Conservation (phyloP, 2,888 invertebrate species). For the Euzophera pinguis region DNA sequence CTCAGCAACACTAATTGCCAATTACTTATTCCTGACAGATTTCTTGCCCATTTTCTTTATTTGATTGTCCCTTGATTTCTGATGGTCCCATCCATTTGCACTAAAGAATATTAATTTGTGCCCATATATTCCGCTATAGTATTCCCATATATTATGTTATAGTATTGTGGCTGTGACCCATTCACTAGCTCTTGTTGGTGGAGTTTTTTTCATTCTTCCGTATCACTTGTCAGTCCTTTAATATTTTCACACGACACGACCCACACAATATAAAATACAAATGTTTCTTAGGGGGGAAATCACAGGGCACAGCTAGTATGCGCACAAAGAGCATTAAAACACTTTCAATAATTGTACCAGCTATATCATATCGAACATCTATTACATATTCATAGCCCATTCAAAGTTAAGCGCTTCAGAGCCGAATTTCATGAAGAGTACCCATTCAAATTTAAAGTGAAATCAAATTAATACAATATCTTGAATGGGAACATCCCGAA, state of each 20-base stretch:
- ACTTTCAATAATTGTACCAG: background rate
- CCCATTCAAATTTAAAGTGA: background rate
- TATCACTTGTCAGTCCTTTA: too few relatives aligned
- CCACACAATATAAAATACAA: too few relatives aligned
- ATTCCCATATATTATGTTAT: too few relatives aligned
- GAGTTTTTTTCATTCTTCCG: too few relatives aligned
- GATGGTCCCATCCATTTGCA: background rate
- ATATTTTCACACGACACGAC: too few relatives aligned
- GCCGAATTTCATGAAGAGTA: background rate
- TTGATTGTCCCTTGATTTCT: background rate
- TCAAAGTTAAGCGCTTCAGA: background rate
- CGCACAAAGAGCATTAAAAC: background rate
- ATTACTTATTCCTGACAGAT: constrained; percentile 5
- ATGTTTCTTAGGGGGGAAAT: too few relatives aligned
- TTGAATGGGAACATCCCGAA: background rate
- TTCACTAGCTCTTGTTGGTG: too few relatives aligned
- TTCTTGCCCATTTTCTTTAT: background rate
- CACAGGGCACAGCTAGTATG: too few relatives aligned
- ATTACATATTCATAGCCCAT: background rate
- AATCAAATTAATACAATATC: constrained; percentile 2
- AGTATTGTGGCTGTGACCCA: too few relatives aligned
- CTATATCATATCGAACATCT: background rate
- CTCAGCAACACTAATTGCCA: constrained; percentile 1
- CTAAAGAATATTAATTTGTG: background rate
- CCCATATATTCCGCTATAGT: background rate